A percentile compares a stretch with the other conserved stretches of the same genome.
Conservation (phyloP, 2,888 invertebrate genomes). For the Eupeodes latifasciatus region DNA sequence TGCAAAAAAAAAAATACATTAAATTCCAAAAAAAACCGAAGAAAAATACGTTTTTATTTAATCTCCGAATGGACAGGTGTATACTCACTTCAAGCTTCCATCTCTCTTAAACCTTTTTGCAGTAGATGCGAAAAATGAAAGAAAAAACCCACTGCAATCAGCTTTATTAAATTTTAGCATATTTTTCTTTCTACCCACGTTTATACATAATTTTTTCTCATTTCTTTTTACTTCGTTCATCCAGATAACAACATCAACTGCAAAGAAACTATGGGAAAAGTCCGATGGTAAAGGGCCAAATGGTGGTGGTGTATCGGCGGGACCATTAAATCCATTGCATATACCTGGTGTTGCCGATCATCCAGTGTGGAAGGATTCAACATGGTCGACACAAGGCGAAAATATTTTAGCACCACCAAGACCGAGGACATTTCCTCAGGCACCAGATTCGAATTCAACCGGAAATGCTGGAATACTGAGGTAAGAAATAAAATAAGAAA, state of each 20-base stretch:
- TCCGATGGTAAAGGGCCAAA: slow-evolving; percentile 90
- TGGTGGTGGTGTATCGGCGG: slow-evolving; percentile 85
- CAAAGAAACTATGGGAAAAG: slow-evolving; percentile 96
- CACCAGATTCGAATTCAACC: slow-evolving; percentile 85
- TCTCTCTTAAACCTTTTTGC: background rate
- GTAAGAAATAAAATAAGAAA: slow-evolving; percentile 76
- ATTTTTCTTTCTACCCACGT: slow-evolving; percentile 24
- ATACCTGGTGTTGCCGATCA: slow-evolving; percentile 86
- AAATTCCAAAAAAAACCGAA: background rate
- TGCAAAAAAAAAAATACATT: background rate
- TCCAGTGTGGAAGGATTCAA: slow-evolving; percentile 96
- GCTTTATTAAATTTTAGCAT: slow-evolving; percentile 46
- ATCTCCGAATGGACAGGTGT: slow-evolving; percentile 66
- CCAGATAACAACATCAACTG: slow-evolving; percentile 96
- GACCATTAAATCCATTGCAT: slow-evolving; percentile 90
- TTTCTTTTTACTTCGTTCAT: slow-evolving; percentile 74
- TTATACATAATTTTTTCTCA: slow-evolving; percentile 76
- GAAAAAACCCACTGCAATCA: slow-evolving; percentile 19
- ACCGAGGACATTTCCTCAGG: slow-evolving; percentile 87
- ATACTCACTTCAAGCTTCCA: background rate
- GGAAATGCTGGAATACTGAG: slow-evolving; percentile 85
- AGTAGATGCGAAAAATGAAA: background rate
- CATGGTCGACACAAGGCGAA: slow-evolving; percentile 96
- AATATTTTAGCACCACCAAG: slow-evolving; percentile 92
- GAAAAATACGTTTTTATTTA: slow-evolving; percentile 40